Evolutionary conservation across 2,797 vertebrate species (phyloP).

Genomic region (Balearica regulorum): DNA sequence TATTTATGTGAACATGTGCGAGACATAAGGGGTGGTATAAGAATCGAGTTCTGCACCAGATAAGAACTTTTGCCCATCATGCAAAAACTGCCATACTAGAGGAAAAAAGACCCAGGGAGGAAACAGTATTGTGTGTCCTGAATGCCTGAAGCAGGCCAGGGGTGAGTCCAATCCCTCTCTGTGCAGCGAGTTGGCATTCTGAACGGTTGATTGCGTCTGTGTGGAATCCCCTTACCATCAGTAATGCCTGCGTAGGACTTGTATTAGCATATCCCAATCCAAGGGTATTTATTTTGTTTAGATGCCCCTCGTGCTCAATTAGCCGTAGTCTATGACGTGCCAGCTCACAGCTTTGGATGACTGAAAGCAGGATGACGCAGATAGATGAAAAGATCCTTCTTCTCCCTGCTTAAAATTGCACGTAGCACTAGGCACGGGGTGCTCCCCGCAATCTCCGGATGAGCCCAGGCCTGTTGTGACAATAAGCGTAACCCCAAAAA

Average conservation of each 20-base stretch:
- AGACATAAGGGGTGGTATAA: not conserved
- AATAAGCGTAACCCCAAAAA: not conserved
- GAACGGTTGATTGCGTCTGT: not conserved
- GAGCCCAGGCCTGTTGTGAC: accelerated
- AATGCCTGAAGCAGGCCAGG: not conserved
- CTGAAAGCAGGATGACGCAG: not conserved
- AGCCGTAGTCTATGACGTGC: not conserved
- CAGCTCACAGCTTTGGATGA: not conserved
- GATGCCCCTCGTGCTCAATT: not conserved
- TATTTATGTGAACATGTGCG: not conserved
- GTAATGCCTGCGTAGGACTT: not conserved
- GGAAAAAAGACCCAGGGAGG: not conserved
- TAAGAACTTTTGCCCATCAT: not conserved
- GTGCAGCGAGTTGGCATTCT: not conserved
- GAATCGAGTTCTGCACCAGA: not conserved
- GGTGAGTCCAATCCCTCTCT: not conserved
- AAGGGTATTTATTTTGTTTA: not conserved
- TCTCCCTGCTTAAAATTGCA: not conserved
- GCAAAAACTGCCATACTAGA: not conserved
- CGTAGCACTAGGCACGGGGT: not conserved
- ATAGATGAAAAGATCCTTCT: not conserved
- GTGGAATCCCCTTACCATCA: not conserved
- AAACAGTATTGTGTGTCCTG: not conserved
- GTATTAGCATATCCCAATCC: not conserved
- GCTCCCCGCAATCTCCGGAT: not conserved